A percentile compares a stretch with the other conserved stretches of the same genome.
phyloP scores from a whole-genome alignment of 2,113 vertebrate genomes.

The Vimba vimba region DNA sequence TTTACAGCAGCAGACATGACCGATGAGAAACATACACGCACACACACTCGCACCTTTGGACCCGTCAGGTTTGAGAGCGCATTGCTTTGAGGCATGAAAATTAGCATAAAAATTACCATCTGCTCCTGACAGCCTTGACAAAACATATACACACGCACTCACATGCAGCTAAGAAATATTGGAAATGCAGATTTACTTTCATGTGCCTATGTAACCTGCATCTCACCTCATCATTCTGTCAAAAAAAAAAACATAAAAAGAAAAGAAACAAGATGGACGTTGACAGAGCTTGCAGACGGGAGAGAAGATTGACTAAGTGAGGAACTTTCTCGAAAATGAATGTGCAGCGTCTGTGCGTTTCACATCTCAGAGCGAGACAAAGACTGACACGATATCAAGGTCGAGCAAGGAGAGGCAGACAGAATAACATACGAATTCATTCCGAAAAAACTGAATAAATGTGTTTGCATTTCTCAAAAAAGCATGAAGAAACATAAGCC shows the following conservation, averaged over 20 bases:
- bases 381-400: constrained; percentile 28
- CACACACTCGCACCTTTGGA: constrained; percentile 8
- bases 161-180: neutral
- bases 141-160: neutral
- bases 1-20: constrained; percentile 27
- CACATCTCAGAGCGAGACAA: constrained; percentile 3
- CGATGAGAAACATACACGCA: constrained; percentile 1
- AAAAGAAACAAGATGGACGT: neutral
- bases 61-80: constrained; percentile 2
- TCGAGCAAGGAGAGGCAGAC: constrained; percentile 15
- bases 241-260: neutral
- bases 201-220: constrained; percentile 14
- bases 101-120: constrained; percentile 45
- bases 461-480: constrained; percentile 26
- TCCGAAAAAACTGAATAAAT: neutral
- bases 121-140: constrained; percentile 28
- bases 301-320: neutral
- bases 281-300: neutral
- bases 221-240: constrained; percentile 35
- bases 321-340: constrained; percentile 6
- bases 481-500: constrained; percentile 16
- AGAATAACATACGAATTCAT: constrained; percentile 46
- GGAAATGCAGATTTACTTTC: constrained; percentile 36
- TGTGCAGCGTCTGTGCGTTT: constrained; percentile 4
- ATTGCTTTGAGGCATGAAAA: constrained; percentile 30